These are phyloP conservation scores for Apoderus coryli DNA, from an alignment of 2,888 invertebrate genomes.

Conservation along the genomic window DNA sequence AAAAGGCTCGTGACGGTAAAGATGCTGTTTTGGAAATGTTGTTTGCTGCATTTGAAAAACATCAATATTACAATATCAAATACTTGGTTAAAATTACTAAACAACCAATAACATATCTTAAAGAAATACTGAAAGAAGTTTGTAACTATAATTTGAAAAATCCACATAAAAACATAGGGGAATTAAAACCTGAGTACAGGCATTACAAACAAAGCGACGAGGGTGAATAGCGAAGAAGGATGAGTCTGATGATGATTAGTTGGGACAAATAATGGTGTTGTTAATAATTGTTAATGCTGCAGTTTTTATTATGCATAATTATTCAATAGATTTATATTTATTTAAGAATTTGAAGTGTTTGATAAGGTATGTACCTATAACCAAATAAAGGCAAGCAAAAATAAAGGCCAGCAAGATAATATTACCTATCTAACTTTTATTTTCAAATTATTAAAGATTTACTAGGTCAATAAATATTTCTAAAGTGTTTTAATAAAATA, in stretches of 20 bases:
- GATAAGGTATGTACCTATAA: no score
- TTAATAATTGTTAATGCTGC: no score
- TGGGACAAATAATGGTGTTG: no score
- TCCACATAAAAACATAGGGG: slow-evolving; percentile 99
- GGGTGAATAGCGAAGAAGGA: slow-evolving; percentile 41
- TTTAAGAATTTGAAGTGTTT: no score
- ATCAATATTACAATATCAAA: slow-evolving; percentile 98
- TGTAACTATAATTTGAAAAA: slow-evolving; percentile 96
- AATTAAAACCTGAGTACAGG: slow-evolving; percentile 93
- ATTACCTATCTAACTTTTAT: no score
- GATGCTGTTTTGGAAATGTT: slow-evolving; percentile 91
- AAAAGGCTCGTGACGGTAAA: slow-evolving; percentile 90
- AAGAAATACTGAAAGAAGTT: slow-evolving; percentile 95
- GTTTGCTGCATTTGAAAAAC: slow-evolving; percentile 97
- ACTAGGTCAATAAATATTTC: no score
- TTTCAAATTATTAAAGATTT: no score
- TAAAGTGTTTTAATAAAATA: no score
- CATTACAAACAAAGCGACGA: slow-evolving; percentile 33
- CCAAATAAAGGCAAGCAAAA: no score
- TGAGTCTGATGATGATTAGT: slow-evolving; percentile 35
- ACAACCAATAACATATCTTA: slow-evolving; percentile 92
- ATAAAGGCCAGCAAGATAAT: no score
- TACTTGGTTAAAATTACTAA: slow-evolving; percentile 87
- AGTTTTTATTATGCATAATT: no score
- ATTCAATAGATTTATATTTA: no score